Conservation (phyloP, 2,888 invertebrate species). For the Lasioglossum villosulum region DNA sequence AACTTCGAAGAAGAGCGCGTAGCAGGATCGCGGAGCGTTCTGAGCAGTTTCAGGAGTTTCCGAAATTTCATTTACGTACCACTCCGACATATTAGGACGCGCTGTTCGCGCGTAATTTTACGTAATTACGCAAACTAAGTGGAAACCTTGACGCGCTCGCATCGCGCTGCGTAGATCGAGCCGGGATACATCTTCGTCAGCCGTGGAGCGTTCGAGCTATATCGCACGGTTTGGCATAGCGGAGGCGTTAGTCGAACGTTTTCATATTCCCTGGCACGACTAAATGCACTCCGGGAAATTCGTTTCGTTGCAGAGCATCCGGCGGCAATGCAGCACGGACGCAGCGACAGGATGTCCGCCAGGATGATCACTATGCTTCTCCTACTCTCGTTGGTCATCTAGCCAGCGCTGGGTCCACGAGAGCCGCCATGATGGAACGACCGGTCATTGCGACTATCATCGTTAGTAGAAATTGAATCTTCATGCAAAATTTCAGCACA, state of each 20-base stretch:
- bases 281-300: constrained; percentile 29
- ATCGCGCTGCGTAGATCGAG: constrained; percentile 3
- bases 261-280: background rate
- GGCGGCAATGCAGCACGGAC: constrained; percentile 93
- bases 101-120: constrained; percentile 45
- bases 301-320: constrained; percentile 90
- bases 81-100: constrained; percentile 46
- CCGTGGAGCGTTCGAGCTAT: background rate
- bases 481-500: background rate
- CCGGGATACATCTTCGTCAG: background rate
- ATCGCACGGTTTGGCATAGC: background rate
- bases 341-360: constrained; percentile 80
- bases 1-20: constrained; percentile 43
- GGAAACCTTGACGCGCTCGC: constrained; percentile 21
- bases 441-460: background rate
- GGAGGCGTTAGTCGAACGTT: background rate
- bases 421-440: constrained; percentile 1
- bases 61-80: constrained; percentile 54
- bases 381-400: constrained; percentile 76
- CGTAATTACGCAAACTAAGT: constrained; percentile 39
- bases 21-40: constrained; percentile 20
- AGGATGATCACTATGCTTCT: constrained; percentile 75
- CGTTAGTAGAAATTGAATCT: background rate
- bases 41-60: constrained; percentile 39
- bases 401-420: constrained; percentile 11